Evolutionary conservation across 2,888 invertebrate genomes (phyloP), one percentile per base, ranked within the genome.

Genomic region (Hirtodrosophila duncani): DNA sequence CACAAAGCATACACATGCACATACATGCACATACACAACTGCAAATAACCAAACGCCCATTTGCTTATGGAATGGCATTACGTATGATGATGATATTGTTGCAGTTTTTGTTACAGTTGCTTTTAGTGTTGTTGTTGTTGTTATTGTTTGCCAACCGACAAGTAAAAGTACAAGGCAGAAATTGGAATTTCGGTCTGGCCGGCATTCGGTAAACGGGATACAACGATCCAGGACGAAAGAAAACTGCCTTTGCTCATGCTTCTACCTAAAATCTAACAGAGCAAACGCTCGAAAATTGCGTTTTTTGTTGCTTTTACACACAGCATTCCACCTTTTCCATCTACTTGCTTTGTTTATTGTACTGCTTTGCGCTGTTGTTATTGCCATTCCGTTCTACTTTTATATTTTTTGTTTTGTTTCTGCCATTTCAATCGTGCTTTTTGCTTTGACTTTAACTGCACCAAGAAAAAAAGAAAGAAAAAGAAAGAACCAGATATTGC

Each of bases 351-450:
- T 23, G 1, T 3, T 37, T 37, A 18, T 58, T 38, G 17, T 30
- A 42, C n/a, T 39, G 27, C n/a, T n/a, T n/a, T n/a, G n/a, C n/a
- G 26, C 26, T 52, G 39, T 37, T 39, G 16, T 34, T 42, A 21
- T 45, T 61, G 37, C 37, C 21, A 21, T 56, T 31, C 11, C 13
- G 6, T 29, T 11, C 45, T 43, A n/a, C 20, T 38, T 24, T 31
- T 43, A 9, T 42, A 67, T 37, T 49, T 71, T 43, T 55, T 77
- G 39, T 44, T 21, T 53, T 48, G n/a, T n/a, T n/a, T n/a, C n/a
- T n/a, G n/a, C n/a, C n/a, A n/a, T 77, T 80, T 69, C 58, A 80
- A 72, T 72, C 81, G 63, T 69, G 78, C 78, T 72, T 68, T 75
- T 57, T 63, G 78, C 72, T 72, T 72, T 80, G 72, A 69, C 70